These are phyloP conservation scores for Calliscelio sp. DNA, from an alignment of 2,888 invertebrate genomes.

Conservation along the genomic window DNA sequence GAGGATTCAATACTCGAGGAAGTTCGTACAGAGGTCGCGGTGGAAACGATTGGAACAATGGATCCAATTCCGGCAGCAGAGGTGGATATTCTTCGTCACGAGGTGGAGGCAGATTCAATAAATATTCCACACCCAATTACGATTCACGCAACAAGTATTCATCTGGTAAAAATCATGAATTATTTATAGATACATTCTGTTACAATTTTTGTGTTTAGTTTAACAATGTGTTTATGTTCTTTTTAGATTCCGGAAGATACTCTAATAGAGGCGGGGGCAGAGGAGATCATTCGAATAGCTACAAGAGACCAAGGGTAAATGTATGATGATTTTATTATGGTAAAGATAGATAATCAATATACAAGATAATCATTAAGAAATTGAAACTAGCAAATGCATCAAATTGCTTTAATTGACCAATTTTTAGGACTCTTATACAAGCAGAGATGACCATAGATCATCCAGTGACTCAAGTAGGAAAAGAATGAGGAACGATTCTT, in stretches of 20 bases:
- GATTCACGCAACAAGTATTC: constrained; percentile 83
- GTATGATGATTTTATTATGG: too few species aligned
- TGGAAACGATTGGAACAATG: constrained; percentile 80
- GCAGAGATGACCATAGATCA: constrained; percentile 83
- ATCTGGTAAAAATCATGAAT: too few species aligned
- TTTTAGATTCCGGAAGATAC: constrained; percentile 82
- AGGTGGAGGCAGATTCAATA: constrained; percentile 83
- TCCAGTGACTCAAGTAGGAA: constrained; percentile 83
- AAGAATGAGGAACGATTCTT: constrained; percentile 83
- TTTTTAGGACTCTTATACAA: constrained; percentile 83
- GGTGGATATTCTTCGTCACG: constrained; percentile 83
- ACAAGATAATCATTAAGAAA: too few species aligned
- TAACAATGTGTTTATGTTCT: too few species aligned
- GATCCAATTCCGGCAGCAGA: constrained; percentile 79
- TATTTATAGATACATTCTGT: too few species aligned
- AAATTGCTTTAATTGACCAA: too few species aligned
- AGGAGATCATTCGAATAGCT: constrained; percentile 83
- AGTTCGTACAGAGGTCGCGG: constrained; percentile 83
- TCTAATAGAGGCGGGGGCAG: constrained; percentile 82
- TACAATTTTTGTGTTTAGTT: too few species aligned
- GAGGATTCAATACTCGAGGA: constrained; percentile 83
- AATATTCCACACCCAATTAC: constrained; percentile 82
- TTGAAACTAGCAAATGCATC: too few species aligned
- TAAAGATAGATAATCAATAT: too few species aligned
- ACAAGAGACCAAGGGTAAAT: constrained; percentile 83